phyloP scores from a whole-genome alignment of 2,797 vertebrate species.

The Cichlasoma orientale region DNA sequence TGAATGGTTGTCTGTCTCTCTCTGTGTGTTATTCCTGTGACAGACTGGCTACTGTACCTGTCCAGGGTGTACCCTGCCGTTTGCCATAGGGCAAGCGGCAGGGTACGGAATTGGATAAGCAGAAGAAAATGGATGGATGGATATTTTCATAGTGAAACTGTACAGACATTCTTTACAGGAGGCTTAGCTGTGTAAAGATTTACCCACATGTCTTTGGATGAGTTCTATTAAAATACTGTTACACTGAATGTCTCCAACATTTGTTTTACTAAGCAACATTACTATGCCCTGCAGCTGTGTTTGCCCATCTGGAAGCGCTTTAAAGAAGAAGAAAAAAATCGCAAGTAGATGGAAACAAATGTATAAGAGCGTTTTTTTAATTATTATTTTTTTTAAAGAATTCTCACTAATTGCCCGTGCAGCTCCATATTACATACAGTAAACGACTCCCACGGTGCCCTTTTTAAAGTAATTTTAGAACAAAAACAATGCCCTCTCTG shows the following conservation, averaged over 20 bases:
- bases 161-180: background rate
- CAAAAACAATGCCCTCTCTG: conserved; percentile 14
- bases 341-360: background rate
- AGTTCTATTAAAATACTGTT: conserved; percentile 38
- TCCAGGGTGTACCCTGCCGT: no score
- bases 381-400: conserved; percentile 18
- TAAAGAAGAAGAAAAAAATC: background rate
- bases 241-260: conserved; percentile 23
- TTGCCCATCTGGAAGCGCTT: conserved; percentile 19
- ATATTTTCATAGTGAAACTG: background rate
- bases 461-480: conserved; percentile 33
- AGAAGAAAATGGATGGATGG: no score
- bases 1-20: no score
- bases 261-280: conserved; percentile 55
- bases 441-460: conserved; percentile 17
- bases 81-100: no score
- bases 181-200: conserved; percentile 23
- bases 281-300: conserved; percentile 32
- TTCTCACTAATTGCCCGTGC: conserved; percentile 37
- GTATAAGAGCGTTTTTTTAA: background rate
- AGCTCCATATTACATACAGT: conserved; percentile 16
- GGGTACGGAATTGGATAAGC: no score
- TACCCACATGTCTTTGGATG: conserved; percentile 21
- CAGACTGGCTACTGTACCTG: no score
- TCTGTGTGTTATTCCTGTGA: no score